Evolutionary conservation across 2,797 vertebrate species (phyloP).

Genomic region (Pseudochirops corinnae): DNA sequence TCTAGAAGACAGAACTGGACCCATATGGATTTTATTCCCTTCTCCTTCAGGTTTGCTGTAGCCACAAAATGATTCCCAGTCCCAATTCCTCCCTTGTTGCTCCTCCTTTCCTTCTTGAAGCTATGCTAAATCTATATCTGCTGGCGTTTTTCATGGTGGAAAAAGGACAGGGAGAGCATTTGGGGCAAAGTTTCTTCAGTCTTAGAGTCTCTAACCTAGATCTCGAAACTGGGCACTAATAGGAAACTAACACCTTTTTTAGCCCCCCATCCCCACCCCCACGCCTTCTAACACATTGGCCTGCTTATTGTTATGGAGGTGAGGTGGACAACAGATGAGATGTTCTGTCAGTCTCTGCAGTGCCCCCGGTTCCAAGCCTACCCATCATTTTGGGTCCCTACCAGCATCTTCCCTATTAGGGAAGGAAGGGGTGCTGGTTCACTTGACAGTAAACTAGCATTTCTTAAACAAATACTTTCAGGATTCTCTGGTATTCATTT

Average conservation of each 20-base stretch:
- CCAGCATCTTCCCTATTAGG: background rate
- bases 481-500: background rate
- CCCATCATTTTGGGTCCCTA: background rate
- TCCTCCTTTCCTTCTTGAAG: background rate
- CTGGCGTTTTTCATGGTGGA: background rate
- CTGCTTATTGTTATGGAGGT: background rate
- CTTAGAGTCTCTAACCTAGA: background rate
- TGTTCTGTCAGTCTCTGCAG: background rate
- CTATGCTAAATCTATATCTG: background rate
- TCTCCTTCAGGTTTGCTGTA: background rate
- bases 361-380: background rate
- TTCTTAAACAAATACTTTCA: background rate
- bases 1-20: background rate
- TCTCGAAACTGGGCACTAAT: background rate
- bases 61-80: background rate
- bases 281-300: background rate
- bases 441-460: background rate
- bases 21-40: background rate
- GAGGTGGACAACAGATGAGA: background rate
- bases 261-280: background rate
- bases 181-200: background rate
- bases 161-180: background rate
- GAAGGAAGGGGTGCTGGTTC: background rate
- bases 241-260: background rate
- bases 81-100: background rate